Base-by-base conservation (phyloP, 1,140 invertebrate genomes). In the Drosophila triauraria region DNA sequence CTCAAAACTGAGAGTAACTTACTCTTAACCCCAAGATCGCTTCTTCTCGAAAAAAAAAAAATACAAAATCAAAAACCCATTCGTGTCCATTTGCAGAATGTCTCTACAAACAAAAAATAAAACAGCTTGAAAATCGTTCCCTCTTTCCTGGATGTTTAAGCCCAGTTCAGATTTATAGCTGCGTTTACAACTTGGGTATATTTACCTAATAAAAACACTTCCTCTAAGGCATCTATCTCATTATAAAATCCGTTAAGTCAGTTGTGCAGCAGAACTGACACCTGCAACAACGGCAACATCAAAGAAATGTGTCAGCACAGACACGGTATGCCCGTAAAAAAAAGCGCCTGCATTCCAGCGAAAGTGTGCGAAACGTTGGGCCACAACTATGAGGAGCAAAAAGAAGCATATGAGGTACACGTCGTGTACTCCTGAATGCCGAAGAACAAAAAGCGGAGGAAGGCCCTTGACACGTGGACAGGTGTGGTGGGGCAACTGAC, bases 221-320 rank as follows among this genome's bases (percentile, higher is more conserved):
- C 2, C n/a, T 9, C 8, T 8, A 35, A 40, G 59, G 57, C 57
- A 82, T 71, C 83, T 82, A 82, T 71, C 83, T 82, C 51, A 74
- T 74, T 79, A 74, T 17, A 38, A 35, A 80, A 80, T 82, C 57
- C 53, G 43, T 65, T 69, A 32, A 59, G 50, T 48, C 67, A 35
- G 25, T 40, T 43, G 48, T 54, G 40, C 44, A 47, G 38, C 46
- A 75, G 48, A 32, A 72, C 60, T 30, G 57, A 35, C 74, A 76
- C 56, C 62, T 71, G 70, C 69, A 61, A 44, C 32, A 13, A 4
- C 47, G 38, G 60, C 59, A 67, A 59, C 59, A 43, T 50, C 67
- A 71, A 78, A 77, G 67, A 81, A 84, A 81, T 84, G 85, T 90
- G 78, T 90, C 85, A 71, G 47, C 59, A 65, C 63, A 48, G 40